A percentile compares a stretch with the other conserved stretches of the same genome.
Evolutionary conservation across 2,888 invertebrate species (phyloP).

Genomic region (Tortrix viridana): DNA sequence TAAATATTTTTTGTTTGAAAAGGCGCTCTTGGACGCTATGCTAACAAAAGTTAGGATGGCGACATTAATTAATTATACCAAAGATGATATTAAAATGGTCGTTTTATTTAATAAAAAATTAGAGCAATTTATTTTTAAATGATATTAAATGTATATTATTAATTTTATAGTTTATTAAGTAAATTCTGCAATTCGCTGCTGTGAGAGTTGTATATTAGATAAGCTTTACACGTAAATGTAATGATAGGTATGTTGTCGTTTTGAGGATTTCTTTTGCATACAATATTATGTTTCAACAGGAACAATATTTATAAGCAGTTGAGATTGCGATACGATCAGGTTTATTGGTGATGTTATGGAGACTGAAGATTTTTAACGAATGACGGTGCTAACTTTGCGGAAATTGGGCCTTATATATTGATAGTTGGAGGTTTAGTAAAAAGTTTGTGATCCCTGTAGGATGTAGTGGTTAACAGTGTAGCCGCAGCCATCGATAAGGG

Average conservation of each 20-base stretch:
- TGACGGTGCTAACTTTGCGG: constrained; percentile 51
- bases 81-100: constrained; percentile 75
- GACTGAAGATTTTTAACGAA: constrained; percentile 26
- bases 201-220: constrained; percentile 45
- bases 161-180: constrained; percentile 39
- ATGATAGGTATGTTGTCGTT: constrained; percentile 17
- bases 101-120: constrained; percentile 51
- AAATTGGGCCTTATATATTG: constrained; percentile 47
- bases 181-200: constrained; percentile 52
- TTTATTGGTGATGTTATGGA: constrained; percentile 8
- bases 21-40: no score
- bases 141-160: constrained; percentile 47
- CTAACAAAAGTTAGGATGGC: constrained; percentile 47
- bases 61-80: constrained; percentile 66
- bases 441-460: background rate
- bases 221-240: constrained; percentile 22
- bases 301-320: background rate
- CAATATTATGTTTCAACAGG: background rate
- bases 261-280: constrained; percentile 5
- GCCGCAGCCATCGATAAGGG: background rate
- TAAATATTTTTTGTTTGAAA: no score
- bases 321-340: constrained; percentile 5
- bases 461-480: background rate
- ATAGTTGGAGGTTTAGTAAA: constrained; percentile 21
- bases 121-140: constrained; percentile 54